phyloP scores from a whole-genome alignment of 1,140 invertebrate genomes.

The Leptinotarsa undecemlineata region DNA sequence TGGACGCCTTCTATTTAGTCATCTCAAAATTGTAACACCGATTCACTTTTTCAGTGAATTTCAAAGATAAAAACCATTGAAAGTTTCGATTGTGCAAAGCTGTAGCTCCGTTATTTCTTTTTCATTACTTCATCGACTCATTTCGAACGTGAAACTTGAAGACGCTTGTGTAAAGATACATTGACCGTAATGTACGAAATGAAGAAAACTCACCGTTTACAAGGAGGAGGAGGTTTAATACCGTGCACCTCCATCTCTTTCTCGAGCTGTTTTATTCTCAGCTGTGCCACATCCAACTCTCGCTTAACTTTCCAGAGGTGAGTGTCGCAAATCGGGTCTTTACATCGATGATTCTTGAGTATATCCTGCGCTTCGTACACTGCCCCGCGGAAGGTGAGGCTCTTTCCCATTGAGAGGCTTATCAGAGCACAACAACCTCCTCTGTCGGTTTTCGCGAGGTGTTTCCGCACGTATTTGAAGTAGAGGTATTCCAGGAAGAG shows the following conservation, averaged over 20 bases:
- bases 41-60: too few species aligned
- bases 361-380: conserved; percentile 83
- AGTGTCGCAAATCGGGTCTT: conserved; percentile 80
- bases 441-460: conserved; percentile 84
- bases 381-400: conserved; percentile 61
- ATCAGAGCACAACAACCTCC: conserved; percentile 89
- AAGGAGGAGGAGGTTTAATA: conserved; percentile 68
- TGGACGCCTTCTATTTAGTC: too few species aligned
- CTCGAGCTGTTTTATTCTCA: conserved; percentile 81
- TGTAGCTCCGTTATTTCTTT: too few species aligned
- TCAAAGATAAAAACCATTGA: too few species aligned
- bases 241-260: conserved; percentile 81
- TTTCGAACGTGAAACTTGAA: too few species aligned
- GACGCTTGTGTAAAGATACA: too few species aligned
- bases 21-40: too few species aligned
- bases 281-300: conserved; percentile 82
- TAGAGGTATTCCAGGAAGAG: conserved; percentile 92
- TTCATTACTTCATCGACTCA: too few species aligned
- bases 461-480: conserved; percentile 87
- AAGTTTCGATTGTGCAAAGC: too few species aligned
- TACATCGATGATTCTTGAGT: conserved; percentile 63
- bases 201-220: conserved; percentile 50
- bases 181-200: neutral
- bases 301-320: conserved; percentile 88
- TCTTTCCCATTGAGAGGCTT: conserved; percentile 75